Evolutionary conservation across 2,113 vertebrate species (phyloP).

Genomic region (Thermophis baileyi): DNA sequence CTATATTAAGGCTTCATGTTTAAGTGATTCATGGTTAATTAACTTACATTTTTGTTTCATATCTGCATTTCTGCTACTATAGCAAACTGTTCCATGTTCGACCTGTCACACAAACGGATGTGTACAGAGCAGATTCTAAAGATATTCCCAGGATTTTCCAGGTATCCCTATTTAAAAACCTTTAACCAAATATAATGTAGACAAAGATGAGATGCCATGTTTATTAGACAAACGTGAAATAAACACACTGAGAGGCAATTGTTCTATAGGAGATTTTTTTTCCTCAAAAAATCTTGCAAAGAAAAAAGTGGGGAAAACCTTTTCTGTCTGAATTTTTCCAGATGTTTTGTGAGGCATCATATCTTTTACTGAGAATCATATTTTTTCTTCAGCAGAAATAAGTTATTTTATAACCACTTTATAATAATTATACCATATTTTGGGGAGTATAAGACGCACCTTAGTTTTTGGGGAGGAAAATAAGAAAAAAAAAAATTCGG

Average conservation of each 20-base stretch:
- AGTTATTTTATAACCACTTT: not conserved
- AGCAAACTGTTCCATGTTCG: slow-evolving; percentile 98
- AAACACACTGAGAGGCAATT: not conserved
- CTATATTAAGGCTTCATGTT: not conserved
- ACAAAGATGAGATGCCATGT: not conserved
- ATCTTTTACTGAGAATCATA: not conserved
- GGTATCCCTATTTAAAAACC: slow-evolving; percentile 64
- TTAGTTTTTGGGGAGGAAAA: no score
- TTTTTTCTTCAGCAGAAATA: not conserved
- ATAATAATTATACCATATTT: not conserved
- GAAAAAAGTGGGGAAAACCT: not conserved
- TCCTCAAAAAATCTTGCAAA: not conserved
- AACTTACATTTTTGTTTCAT: not conserved
- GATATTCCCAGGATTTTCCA: slow-evolving; percentile 99
- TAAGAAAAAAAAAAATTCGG: no score
- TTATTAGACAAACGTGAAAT: not conserved
- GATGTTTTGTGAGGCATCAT: not conserved
- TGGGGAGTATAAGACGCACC: no score
- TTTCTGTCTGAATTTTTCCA: not conserved
- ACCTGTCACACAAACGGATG: slow-evolving; percentile 96
- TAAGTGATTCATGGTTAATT: not conserved
- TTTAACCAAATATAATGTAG: not conserved
- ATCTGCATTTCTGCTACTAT: slow-evolving; percentile 38
- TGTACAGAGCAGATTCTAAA: slow-evolving; percentile 95
- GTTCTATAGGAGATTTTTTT: not conserved